Evolutionary conservation across 1,140 invertebrate species (phyloP), one percentile per base, ranked within the genome.

Genomic region (Heliothis virescens): DNA sequence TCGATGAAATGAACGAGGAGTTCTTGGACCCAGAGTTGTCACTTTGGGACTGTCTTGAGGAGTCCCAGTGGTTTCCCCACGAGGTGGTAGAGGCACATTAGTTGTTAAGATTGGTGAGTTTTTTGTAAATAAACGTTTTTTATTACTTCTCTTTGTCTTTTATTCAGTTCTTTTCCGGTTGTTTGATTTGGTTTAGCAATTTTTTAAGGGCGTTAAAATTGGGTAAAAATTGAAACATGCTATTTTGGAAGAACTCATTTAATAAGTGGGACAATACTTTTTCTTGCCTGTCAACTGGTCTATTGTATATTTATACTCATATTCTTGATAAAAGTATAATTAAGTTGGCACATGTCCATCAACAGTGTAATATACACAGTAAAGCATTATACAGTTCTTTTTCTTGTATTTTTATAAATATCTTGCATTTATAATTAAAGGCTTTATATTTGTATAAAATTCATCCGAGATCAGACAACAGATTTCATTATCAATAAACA

Each of bases 21-120:
- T 95, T 96, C 52, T 95, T 97, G 48, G 96, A 98, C 78, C 95
- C 96, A 55, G 97, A 98, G 86, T 95, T 96, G 60, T 96, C 96
- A 79, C 91, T 98, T 0, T 98, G 97, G 96, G 97, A 98, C 93
- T 96, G 96, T n/a, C 85, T 98, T 41, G 97, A 98, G 89, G 96
- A 96, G 82, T 97, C 97, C 3, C 97, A 97, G 85, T 98, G 97
- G 97, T 92, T 94, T 81, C 90, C 91, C 0, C 84, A 92, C 65
- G 92, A 94, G 59, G 80, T 93, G 9, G 84, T 93, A 9, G 90
- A 94, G 73, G 87, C 80, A 7, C 86, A 88, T 71, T 91, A 65
- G 18, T 18, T 41, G 11, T 52, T 52, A 52, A 63, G 83, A 79
- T 79, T 80, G n/a, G 26, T 16, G 2, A 62, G 15, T 34, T 21